Base-by-base conservation (phyloP, 2,113 vertebrate genomes). In the Chloropsis hardwickii region DNA sequence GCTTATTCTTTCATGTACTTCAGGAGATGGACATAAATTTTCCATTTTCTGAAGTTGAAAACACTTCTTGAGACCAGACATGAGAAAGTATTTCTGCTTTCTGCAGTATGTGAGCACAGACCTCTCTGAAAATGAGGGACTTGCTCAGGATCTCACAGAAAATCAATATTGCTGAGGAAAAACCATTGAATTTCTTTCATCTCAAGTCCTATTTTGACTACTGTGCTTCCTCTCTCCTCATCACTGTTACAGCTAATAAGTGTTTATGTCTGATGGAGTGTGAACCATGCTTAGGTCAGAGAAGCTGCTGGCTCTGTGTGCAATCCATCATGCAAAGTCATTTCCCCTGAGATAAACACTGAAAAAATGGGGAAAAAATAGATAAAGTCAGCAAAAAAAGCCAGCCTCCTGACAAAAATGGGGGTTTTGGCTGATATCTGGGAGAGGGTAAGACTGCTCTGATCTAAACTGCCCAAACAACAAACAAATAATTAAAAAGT, bases 211-310 rank as follows among this genome's bases (percentile, higher is more conserved):
- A 48, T 83, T 90, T 88, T 80, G 42, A 82, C 53, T 87, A 37
- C 37, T 25, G 23, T 62, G 56, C 54, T 92, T 95, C 72, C 71
- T 86, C 70, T 80, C 71, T 88, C 45, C 69, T 88, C 83, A 79
- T 58, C 58, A 40, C 57, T 40, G 48, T 85, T 76, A n/a, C 37
- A 66, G 8, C 50, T 83, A 73, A 12, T 42, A 77, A 90, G 47
- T 80, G 70, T 65, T 90, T 93, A 14, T 42, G 29, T 57, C 69
- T 83, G 80, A 28, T 86, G 25, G 65, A 85, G 42, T 24, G 31
- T 74, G 58, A 83, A 50, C 50, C 27, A 16, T 15, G 29, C 51
- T 62, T 61, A 78, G 60, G 60, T 74, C 81, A 84, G 5, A 44
- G 48, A 51, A 76, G 44, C 67, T 91, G n/a, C 84, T 84, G 65